phyloP scores from a whole-genome alignment of 1,140 invertebrate genomes.

The Drosophila nebulosa region DNA sequence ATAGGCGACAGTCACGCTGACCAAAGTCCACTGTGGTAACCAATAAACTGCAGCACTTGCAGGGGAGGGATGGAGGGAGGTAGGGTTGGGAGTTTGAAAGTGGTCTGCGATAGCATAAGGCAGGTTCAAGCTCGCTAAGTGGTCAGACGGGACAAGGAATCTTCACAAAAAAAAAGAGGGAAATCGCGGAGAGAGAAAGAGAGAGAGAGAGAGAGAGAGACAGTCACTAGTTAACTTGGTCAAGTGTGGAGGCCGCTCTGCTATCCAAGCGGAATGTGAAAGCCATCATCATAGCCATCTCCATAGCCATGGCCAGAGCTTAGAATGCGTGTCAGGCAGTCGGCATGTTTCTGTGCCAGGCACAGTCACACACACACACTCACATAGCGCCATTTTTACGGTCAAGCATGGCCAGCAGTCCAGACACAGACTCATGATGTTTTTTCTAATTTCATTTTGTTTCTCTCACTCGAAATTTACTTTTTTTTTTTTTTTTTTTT shows the following conservation, averaged over 20 bases:
- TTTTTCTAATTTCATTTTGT: constrained; percentile 68
- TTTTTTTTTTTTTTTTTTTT: too few relatives aligned
- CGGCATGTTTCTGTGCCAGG: constrained; percentile 55
- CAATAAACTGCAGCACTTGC: constrained; percentile 67
- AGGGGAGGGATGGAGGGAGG: too few relatives aligned
- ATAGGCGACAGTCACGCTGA: constrained; percentile 40
- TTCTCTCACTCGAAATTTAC: constrained; percentile 42
- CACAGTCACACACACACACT: background rate
- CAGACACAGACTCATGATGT: constrained; percentile 9
- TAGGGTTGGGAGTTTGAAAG: too few relatives aligned
- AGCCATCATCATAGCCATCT: constrained; percentile 43
- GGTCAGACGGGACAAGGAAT: constrained; percentile 35
- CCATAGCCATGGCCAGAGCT: constrained; percentile 6
- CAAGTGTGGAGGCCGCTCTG: constrained; percentile 39
- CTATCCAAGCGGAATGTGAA: constrained; percentile 59
- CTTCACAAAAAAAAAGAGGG: background rate
- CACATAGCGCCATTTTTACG: constrained; percentile 30
- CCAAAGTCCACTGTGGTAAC: constrained; percentile 37
- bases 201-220: constrained; percentile 7
- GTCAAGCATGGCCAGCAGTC: constrained; percentile 48
- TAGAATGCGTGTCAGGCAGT: constrained; percentile 62
- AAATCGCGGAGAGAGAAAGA: background rate
- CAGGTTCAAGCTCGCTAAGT: constrained; percentile 49
- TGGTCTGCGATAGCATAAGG: constrained; percentile 32
- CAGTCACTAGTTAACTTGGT: constrained; percentile 60